Base-by-base conservation (phyloP, 2,113 vertebrate species). In the Macaca nemestrina region DNA sequence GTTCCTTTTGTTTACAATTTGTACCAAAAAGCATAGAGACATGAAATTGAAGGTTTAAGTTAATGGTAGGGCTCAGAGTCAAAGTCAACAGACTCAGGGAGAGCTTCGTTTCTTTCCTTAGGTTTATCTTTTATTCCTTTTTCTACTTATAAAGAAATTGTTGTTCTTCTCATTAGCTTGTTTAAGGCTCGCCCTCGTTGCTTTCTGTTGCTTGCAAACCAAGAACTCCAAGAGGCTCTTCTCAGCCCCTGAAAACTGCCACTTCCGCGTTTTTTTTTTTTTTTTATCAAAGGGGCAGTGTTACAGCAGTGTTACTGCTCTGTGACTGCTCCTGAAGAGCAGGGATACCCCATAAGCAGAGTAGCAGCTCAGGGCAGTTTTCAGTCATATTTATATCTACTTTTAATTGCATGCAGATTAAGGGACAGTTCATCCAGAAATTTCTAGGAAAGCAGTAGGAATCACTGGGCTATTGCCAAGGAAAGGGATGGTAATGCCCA, bases 1-100 rank as follows among this genome's bases (percentile, higher is more conserved):
- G 4, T 2, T 52, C 1, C 23, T 5, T 30, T 73, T 43, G 20
- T 30, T 27, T 4, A 1, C 3, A 25, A 0, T 88, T 40, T 55
- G 35, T 38, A 6, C 32, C 2, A 18, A 93, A 78, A 68, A 18
- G 7, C 75, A 50, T 1, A 9, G 43, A 35, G 12, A 8, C 3
- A 25, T 9, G 40, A 38, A n/a, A 27, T 8, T 23, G 5, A 20
- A 27, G 40, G n/a, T 17, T 43, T 32, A 73, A 12, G 6, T 4
- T 16, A 43, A 8, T 23, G 27, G 50, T 4, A 8, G 10, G 32
- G 12, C 17, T 80, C 43, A 52, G 13, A 38, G 11, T 13, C 40
- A 27, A 23, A 30, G 22, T 3, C 4, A 16, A 43, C 9, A 67
- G 9, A 5, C 64, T 35, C 22, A 76, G 43, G 6, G n/a, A 10